A percentile compares a stretch with the other conserved stretches of the same genome.
These are phyloP conservation scores for Deilephila elpenor DNA, from an alignment of 2,888 invertebrate genomes.

Conservation along the genomic window DNA sequence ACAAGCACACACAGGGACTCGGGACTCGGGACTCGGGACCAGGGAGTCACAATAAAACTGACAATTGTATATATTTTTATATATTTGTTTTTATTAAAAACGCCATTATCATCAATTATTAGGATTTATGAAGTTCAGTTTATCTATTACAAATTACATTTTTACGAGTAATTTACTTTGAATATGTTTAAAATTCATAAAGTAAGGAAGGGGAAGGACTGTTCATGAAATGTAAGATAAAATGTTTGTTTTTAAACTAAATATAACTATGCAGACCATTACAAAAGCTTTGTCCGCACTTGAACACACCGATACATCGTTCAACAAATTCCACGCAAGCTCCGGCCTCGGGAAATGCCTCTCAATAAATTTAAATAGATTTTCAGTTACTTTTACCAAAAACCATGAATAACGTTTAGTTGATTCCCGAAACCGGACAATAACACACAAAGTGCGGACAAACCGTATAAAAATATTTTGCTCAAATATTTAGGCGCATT, in stretches of 20 bases:
- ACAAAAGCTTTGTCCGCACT: slow-evolving; percentile 25
- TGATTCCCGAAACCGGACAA: slow-evolving; percentile 6
- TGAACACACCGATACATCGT: background rate
- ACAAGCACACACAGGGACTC: slow-evolving; percentile 30
- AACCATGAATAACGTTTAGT: background rate
- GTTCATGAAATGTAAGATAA: slow-evolving; percentile 58
- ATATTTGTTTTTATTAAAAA: slow-evolving; percentile 85
- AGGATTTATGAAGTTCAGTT: slow-evolving; percentile 85
- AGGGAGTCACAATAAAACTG: slow-evolving; percentile 72
- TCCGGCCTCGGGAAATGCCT: slow-evolving; percentile 3
- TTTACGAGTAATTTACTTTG: slow-evolving; percentile 82
- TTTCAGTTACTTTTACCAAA: background rate
- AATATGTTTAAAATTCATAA: slow-evolving; percentile 73
- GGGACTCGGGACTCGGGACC: background rate
- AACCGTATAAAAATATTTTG: slow-evolving; percentile 22
- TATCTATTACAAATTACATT: slow-evolving; percentile 80
- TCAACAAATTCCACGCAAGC: background rate
- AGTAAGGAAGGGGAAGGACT: slow-evolving; percentile 77
- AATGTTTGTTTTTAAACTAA: slow-evolving; percentile 55
- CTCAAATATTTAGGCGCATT: slow-evolving; percentile 17
- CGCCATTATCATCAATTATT: slow-evolving; percentile 84
- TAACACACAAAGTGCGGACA: slow-evolving; percentile 15
- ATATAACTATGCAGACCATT: slow-evolving; percentile 30
- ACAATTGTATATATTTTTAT: slow-evolving; percentile 67
- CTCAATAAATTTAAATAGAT: background rate